Percentiles rank a stretch among this genome's conserved stretches.
Conservation (phyloP, 1,140 invertebrate genomes). For the Reticulitermes speratus region DNA sequence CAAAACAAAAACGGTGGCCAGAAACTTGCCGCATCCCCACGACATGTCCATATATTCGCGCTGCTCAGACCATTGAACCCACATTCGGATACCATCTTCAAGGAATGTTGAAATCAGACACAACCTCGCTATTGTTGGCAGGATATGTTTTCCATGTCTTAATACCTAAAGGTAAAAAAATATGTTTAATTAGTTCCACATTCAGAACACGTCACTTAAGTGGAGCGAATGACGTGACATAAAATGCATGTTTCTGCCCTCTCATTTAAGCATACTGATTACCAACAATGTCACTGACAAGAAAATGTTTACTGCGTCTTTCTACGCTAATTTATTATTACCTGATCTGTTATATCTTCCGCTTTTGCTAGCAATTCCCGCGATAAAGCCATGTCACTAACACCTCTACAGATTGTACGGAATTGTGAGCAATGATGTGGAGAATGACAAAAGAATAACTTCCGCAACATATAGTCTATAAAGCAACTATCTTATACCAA, state of each 20-base stretch:
- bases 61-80: slow-evolving; percentile 98
- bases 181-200: neutral
- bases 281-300: slow-evolving; percentile 13
- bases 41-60: slow-evolving; percentile 97
- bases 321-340: slow-evolving; percentile 50
- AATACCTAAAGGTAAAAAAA: slow-evolving; percentile 67
- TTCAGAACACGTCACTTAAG: slow-evolving; percentile 12
- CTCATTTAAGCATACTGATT: neutral
- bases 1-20: slow-evolving; percentile 90
- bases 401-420: neutral
- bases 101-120: slow-evolving; percentile 99
- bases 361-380: slow-evolving; percentile 87
- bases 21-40: slow-evolving; percentile 94
- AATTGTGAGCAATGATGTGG: slow-evolving; percentile 23
- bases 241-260: slow-evolving; percentile 38
- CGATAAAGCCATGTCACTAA: slow-evolving; percentile 72
- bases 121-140: slow-evolving; percentile 92
- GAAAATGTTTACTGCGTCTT: slow-evolving; percentile 10
- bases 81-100: slow-evolving; percentile 99
- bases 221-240: slow-evolving; percentile 51
- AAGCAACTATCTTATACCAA: neutral
- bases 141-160: slow-evolving; percentile 86
- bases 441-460: slow-evolving; percentile 22
- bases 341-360: slow-evolving; percentile 94
- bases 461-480: neutral